Base-by-base conservation (phyloP, 2,113 vertebrate species). In the Coptodon bakossiorum region DNA sequence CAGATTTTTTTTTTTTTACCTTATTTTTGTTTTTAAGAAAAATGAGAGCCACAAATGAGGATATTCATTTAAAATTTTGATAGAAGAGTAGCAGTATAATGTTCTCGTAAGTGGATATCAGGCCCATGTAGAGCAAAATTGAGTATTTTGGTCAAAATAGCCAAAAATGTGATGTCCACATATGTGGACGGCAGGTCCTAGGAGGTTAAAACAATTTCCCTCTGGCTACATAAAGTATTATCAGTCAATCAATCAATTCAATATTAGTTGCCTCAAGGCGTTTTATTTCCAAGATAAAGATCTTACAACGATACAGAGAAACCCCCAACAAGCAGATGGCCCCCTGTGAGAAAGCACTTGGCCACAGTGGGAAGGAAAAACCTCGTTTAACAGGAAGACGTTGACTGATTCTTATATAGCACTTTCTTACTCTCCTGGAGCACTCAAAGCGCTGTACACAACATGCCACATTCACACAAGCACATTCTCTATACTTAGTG, bases 401-500 rank as follows among this genome's bases (percentile, higher is more conserved):
- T 7, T 22, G 22, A 0, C 12, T 27, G 54, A 3, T 57, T 3
- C 54, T 24, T 24, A 4, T 2, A 56, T 1, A 24, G 53, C 4
- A 2, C 22, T 0, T 5, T 27, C 14, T 12, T 57, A 7, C 54
- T 57, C 22, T 14, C 54, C 54, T 0, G 7, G 54, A 29, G 54
- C 14, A 0, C 54, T 57, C 4, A 57, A 57, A 57, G 54, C 1
- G 2, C 54, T 57, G 3, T 8, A 1, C 14, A 57, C 54, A 57
- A 56, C 22, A 57, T 27, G 4, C 54, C 11, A 0, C 22, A 53
- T 53, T 53, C 19, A 6, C 50, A 9, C 50, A 5, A 0, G 17
- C 45, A 4, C 40, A 13, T 2, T 43, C 40, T 2, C 11, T 22
- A 43, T 22, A 3, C 22, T 22, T 22, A 56, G 2, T 12, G 27